Percentiles rank a stretch among this genome's conserved stretches.
Conservation (phyloP, 2,113 vertebrate species). For the Daphoenositta chrysoptera region DNA sequence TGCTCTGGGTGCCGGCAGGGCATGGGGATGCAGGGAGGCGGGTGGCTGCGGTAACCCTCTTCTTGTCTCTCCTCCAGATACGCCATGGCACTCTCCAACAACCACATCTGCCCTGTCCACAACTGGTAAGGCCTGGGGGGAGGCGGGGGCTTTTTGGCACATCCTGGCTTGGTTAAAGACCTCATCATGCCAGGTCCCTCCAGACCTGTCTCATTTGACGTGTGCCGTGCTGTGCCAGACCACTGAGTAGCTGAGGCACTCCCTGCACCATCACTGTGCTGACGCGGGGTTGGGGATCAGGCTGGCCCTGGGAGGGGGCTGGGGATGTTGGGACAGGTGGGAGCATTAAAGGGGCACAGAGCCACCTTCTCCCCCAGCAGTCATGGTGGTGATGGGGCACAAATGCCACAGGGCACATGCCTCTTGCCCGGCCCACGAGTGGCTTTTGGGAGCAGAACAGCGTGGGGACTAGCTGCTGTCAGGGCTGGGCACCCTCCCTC, state of each 20-base stretch:
- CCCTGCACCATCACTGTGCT: fast-evolving
- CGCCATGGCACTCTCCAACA: conserved; percentile 89
- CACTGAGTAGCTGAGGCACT: not conserved
- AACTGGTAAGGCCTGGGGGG: conserved; percentile 77
- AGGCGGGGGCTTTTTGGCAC: not conserved
- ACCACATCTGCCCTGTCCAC: conserved; percentile 87
- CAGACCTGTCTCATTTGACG: not conserved
- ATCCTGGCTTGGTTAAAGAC: not conserved
- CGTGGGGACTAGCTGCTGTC: not conserved
- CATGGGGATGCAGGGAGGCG: fast-evolving
- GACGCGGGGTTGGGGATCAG: not conserved
- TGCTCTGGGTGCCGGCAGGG: not conserved
- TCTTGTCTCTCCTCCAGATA: conserved; percentile 71
- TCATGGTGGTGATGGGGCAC: fast-evolving
- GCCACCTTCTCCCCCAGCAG: not conserved
- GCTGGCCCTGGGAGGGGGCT: not conserved
- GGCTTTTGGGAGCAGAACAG: not conserved
- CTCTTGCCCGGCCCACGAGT: fast-evolving
- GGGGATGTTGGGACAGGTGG: not conserved
- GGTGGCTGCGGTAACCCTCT: not conserved
- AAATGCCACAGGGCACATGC: fast-evolving
- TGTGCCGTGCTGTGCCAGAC: not conserved
- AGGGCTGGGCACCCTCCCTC: not conserved
- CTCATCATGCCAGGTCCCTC: fast-evolving
- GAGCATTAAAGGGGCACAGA: not conserved